A percentile compares a stretch with the other conserved stretches of the same genome.
phyloP scores from a whole-genome alignment of 2,113 vertebrate species.

The Narcine bancroftii region DNA sequence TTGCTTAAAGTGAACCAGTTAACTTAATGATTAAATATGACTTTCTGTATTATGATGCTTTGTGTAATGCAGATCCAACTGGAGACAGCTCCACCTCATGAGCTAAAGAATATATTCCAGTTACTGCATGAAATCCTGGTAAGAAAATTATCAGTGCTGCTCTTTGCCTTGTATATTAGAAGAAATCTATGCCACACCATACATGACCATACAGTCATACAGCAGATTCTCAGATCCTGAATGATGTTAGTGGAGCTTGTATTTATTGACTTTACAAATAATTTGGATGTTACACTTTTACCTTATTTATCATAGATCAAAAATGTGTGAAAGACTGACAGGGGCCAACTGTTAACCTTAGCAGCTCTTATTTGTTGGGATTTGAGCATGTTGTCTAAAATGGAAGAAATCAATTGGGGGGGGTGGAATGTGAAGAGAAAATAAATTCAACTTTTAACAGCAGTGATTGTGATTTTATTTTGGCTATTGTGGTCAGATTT shows the following conservation, averaged over 20 bases:
- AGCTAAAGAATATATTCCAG: slow-evolving; percentile 92
- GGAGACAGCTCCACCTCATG: slow-evolving; percentile 89
- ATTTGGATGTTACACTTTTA: neutral
- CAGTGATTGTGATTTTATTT: neutral
- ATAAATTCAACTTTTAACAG: neutral
- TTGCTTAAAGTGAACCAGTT: too few relatives aligned
- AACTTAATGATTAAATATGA: too few relatives aligned
- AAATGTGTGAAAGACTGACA: neutral
- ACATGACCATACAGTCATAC: neutral
- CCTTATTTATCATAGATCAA: neutral
- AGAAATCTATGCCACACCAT: neutral
- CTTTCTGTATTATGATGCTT: neutral
- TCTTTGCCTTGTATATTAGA: neutral
- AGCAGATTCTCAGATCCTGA: neutral
- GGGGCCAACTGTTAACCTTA: neutral
- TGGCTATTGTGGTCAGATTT: neutral
- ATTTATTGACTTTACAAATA: neutral
- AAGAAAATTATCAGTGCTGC: neutral
- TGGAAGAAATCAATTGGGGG: neutral
- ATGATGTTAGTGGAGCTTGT: neutral
- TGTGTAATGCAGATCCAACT: slow-evolving; percentile 69
- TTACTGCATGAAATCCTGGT: slow-evolving; percentile 91
- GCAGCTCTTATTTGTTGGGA: neutral
- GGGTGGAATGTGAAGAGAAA: neutral
- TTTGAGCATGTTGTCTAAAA: neutral